phyloP scores from a whole-genome alignment of 2,113 vertebrate species.

The Muntiacus reevesi region DNA sequence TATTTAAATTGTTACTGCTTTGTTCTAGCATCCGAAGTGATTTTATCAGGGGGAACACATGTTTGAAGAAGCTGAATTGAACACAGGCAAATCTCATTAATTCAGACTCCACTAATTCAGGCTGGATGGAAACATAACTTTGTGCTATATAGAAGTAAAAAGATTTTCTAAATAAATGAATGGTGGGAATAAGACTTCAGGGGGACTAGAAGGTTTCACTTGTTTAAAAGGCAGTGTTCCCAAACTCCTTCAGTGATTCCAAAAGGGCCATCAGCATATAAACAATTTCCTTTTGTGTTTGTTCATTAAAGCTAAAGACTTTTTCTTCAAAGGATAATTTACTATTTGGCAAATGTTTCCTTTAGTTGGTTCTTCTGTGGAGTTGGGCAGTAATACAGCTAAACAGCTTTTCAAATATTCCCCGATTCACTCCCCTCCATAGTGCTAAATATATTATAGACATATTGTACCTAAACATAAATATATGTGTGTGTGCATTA shows the following conservation, averaged over 20 bases:
- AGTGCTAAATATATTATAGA: background rate
- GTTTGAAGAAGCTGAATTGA: constrained; percentile 46
- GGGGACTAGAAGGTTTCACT: background rate
- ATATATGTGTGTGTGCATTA: background rate
- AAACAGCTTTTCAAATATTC: constrained; percentile 18
- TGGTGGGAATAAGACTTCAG: background rate
- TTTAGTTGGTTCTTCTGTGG: background rate
- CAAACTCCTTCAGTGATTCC: background rate
- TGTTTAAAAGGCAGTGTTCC: background rate
- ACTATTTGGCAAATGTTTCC: background rate
- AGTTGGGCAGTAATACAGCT: background rate
- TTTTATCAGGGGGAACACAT: constrained; percentile 44
- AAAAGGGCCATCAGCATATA: background rate
- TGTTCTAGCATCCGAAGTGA: constrained; percentile 39
- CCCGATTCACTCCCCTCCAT: background rate
- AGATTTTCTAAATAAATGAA: constrained; percentile 27
- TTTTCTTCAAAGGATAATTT: constrained; percentile 5
- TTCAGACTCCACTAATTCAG: constrained; percentile 52
- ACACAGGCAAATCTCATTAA: constrained; percentile 35
- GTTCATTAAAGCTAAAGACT: background rate
- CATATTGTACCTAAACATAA: background rate
- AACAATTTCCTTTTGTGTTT: constrained; percentile 3
- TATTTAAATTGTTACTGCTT: constrained; percentile 54
- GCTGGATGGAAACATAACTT: constrained; percentile 28
- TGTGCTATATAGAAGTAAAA: constrained; percentile 17